Percentiles rank a stretch among this genome's conserved stretches.
Evolutionary conservation across 2,888 invertebrate species (phyloP).

Genomic region (Morinoia aosen): DNA sequence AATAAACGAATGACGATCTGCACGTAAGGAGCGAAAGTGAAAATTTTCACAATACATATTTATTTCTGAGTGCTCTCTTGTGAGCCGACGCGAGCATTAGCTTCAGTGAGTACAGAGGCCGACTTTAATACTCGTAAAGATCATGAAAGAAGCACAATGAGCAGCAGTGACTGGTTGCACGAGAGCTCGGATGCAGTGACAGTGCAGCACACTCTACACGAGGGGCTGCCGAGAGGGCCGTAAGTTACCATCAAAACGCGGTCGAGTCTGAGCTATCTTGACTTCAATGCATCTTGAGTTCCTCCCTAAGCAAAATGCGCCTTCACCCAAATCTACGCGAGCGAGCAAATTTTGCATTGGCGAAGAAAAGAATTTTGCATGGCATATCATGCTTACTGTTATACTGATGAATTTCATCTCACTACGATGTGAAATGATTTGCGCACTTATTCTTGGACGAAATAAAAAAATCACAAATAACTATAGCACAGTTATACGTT

Average conservation of each 20-base stretch:
- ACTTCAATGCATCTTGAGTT: not conserved
- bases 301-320: not conserved
- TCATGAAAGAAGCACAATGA: not conserved
- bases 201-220: not conserved
- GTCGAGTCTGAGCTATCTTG: not conserved
- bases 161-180: not conserved
- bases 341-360: not conserved
- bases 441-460: too few species aligned
- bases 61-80: not conserved
- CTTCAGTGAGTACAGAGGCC: not conserved
- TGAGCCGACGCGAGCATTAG: not conserved
- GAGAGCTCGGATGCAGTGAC: constrained; percentile 3
- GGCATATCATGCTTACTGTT: not conserved
- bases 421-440: not conserved
- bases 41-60: not conserved
- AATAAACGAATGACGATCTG: not conserved
- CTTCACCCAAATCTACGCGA: not conserved
- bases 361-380: not conserved
- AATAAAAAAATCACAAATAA: not conserved
- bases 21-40: not conserved
- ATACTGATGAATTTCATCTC: not conserved
- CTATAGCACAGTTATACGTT: not conserved
- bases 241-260: not conserved
- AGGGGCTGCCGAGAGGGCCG: constrained; percentile 7
- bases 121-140: constrained; percentile 10